These are phyloP conservation scores for Melanotaenia trifasciata DNA, from an alignment of 2,797 vertebrate species.

Conservation along the genomic window DNA sequence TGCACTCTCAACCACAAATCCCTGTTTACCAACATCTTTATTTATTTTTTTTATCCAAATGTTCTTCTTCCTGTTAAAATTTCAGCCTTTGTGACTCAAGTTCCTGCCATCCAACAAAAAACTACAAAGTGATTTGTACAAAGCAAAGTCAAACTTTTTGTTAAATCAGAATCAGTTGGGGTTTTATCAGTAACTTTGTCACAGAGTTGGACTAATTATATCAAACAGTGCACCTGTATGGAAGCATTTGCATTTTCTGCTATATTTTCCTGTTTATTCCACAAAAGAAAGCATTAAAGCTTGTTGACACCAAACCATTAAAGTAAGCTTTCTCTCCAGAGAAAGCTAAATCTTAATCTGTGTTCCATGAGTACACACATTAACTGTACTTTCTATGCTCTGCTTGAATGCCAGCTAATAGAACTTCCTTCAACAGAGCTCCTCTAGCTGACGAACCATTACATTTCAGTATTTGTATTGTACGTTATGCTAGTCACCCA, in stretches of 20 bases:
- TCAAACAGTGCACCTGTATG: neutral
- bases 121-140: neutral
- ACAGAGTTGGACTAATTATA: slow-evolving; percentile 1
- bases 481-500: neutral
- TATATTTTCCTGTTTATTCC: neutral
- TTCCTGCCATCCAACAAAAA: neutral
- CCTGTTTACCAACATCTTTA: neutral
- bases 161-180: neutral
- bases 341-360: neutral
- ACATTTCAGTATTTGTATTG: neutral
- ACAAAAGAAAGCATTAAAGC: neutral
- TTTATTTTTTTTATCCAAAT: neutral
- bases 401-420: neutral
- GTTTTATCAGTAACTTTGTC: neutral
- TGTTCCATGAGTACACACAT: neutral
- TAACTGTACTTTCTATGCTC: neutral
- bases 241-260: neutral
- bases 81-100: neutral
- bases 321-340: neutral
- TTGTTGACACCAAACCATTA: neutral
- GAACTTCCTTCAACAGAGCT: neutral
- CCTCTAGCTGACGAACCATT: neutral
- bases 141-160: neutral
- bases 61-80: neutral
- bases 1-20: neutral